A percentile compares a stretch with the other conserved stretches of the same genome.
These are phyloP conservation scores for Synanthedon formicaeformis DNA, from an alignment of 2,888 invertebrate genomes.

Conservation along the genomic window DNA sequence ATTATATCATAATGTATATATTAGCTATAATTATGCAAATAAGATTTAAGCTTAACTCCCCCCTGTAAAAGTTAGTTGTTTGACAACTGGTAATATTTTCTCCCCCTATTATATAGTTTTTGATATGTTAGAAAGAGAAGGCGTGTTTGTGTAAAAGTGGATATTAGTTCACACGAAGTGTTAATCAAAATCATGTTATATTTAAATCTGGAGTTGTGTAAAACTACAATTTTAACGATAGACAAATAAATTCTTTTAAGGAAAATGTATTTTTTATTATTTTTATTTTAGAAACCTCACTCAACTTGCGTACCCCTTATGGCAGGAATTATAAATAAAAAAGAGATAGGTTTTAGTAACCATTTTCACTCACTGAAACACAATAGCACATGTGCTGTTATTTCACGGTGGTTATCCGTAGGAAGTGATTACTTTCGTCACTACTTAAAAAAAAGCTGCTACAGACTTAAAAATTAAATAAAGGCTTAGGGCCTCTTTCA, in stretches of 20 bases:
- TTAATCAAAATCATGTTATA: slow-evolving; percentile 18
- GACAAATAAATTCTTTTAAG: slow-evolving; percentile 33
- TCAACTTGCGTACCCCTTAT: no score
- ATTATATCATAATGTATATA: not conserved
- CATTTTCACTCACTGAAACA: no score
- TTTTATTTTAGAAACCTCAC: no score
- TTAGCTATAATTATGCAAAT: not conserved
- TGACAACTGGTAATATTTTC: not conserved
- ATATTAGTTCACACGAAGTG: slow-evolving; percentile 21
- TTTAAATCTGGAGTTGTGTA: slow-evolving; percentile 21
- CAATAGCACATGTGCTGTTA: no score
- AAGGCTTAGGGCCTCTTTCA: no score
- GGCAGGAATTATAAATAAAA: no score
- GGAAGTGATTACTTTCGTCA: no score
- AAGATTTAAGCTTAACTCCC: not conserved
- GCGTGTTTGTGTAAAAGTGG: not conserved
- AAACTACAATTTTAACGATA: slow-evolving; percentile 29
- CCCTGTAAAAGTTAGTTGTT: not conserved
- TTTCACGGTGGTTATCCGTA: no score
- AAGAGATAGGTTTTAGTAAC: no score
- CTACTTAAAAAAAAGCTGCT: no score
- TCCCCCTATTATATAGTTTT: not conserved
- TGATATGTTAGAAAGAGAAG: not conserved
- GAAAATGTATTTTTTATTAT: slow-evolving; percentile 12
- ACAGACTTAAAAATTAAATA: no score